phyloP scores from a whole-genome alignment of 2,797 vertebrate species.

The Pteronotus mesoamericanus region DNA sequence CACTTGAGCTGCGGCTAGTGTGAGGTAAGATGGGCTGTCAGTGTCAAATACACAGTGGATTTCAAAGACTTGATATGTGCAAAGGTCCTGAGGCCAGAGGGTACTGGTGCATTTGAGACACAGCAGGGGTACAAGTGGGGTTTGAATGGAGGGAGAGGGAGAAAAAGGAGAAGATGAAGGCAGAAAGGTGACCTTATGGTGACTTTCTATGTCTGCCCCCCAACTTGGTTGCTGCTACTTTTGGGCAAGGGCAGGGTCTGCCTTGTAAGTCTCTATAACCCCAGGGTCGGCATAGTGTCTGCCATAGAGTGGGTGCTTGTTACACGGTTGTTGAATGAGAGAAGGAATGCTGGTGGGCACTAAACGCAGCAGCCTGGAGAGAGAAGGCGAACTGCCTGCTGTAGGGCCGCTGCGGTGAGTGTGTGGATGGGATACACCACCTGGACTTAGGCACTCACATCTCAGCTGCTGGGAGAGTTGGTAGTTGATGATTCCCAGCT shows the following conservation, averaged over 20 bases:
- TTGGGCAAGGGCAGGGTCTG: neutral
- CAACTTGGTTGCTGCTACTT: neutral
- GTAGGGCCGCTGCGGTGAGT: neutral
- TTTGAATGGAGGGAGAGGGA: neutral
- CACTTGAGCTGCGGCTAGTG: neutral
- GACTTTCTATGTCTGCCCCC: neutral
- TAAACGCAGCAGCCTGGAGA: neutral
- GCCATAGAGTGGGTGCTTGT: neutral
- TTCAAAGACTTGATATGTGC: neutral
- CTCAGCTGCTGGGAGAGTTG: neutral
- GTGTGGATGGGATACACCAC: neutral
- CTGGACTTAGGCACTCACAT: neutral
- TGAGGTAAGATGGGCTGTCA: neutral
- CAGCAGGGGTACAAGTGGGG: neutral
- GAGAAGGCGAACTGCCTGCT: neutral
- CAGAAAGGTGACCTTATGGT: neutral
- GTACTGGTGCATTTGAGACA: neutral
- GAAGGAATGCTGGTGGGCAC: neutral
- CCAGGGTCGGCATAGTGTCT: neutral
- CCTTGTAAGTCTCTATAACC: neutral
- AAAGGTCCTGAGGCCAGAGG: neutral
- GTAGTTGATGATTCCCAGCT: neutral
- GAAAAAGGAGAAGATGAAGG: neutral
- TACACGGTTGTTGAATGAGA: neutral
- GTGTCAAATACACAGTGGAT: neutral